Percentiles rank a stretch among this genome's conserved stretches.
Evolutionary conservation across 2,113 vertebrate species (phyloP).

Genomic region (Herpetotheres cachinnans): DNA sequence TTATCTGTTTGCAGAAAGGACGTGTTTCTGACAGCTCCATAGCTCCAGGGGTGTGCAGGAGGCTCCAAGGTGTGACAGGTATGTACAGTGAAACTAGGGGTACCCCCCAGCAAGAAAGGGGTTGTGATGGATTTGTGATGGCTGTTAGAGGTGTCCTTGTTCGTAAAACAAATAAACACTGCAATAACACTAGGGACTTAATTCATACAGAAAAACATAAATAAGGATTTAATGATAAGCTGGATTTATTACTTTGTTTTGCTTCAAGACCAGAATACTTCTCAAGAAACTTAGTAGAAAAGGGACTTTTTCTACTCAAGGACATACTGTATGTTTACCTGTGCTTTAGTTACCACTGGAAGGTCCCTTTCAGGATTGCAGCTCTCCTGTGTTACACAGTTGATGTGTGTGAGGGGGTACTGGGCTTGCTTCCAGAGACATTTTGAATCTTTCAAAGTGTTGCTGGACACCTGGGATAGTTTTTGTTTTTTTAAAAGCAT

Average conservation of each 20-base stretch:
- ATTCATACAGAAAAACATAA: neutral
- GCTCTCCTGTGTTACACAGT: fast-evolving
- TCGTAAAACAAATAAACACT: neutral
- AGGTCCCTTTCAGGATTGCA: neutral
- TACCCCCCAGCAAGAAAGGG: neutral
- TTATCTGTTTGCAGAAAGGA: neutral
- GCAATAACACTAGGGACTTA: neutral
- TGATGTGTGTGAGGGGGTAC: neutral
- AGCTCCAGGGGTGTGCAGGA: neutral
- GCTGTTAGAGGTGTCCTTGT: neutral
- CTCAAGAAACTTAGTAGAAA: neutral
- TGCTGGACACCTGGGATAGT: neutral
- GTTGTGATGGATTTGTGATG: fast-evolving
- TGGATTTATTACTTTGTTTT: neutral
- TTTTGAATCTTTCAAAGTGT: neutral
- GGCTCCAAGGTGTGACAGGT: neutral
- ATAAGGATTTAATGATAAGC: neutral
- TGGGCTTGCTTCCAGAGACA: neutral
- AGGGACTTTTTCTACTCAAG: fast-evolving
- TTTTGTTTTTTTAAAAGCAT: neutral
- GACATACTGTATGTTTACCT: neutral
- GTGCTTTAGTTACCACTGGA: neutral
- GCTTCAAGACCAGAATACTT: neutral
- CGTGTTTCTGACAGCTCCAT: neutral
- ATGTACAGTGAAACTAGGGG: neutral